Conservation (phyloP, 2,888 invertebrate genomes). For the Nasonovia ribisnigri region DNA sequence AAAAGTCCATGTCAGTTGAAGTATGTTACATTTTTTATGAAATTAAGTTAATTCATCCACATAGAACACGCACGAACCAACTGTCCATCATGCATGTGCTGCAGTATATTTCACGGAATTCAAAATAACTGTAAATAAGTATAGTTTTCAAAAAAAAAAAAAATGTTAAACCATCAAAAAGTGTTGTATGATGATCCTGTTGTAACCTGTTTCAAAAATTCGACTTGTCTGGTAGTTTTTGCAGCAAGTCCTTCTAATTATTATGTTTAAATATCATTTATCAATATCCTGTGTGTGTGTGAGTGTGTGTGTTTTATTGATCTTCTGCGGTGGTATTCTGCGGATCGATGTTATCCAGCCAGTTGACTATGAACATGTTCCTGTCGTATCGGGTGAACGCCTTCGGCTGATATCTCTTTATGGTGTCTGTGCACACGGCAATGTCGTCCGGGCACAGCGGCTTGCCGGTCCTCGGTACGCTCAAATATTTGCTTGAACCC, state of each 20-base stretch:
- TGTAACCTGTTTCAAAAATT: neutral
- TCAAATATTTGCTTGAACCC: constrained; percentile 16
- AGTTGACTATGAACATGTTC: constrained; percentile 97
- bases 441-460: constrained; percentile 70
- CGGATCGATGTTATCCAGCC: constrained; percentile 90
- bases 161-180: neutral
- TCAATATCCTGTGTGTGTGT: neutral
- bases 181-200: neutral
- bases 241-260: neutral
- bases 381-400: constrained; percentile 89
- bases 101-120: too few relatives aligned
- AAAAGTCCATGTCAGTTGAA: too few relatives aligned
- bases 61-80: too few relatives aligned
- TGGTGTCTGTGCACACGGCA: constrained; percentile 79
- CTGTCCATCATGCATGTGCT: too few relatives aligned
- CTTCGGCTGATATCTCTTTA: constrained; percentile 49
- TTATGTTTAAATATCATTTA: neutral
- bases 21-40: too few relatives aligned
- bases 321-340: constrained; percentile 69
- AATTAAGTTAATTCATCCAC: too few relatives aligned
- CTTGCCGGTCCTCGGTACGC: constrained; percentile 57
- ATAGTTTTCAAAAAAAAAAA: neutral
- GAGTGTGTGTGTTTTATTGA: neutral
- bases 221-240: neutral
- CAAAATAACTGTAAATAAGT: too few relatives aligned